Evolutionary conservation across 2,113 vertebrate species (phyloP).

Genomic region (Peucedramus taeniatus): DNA sequence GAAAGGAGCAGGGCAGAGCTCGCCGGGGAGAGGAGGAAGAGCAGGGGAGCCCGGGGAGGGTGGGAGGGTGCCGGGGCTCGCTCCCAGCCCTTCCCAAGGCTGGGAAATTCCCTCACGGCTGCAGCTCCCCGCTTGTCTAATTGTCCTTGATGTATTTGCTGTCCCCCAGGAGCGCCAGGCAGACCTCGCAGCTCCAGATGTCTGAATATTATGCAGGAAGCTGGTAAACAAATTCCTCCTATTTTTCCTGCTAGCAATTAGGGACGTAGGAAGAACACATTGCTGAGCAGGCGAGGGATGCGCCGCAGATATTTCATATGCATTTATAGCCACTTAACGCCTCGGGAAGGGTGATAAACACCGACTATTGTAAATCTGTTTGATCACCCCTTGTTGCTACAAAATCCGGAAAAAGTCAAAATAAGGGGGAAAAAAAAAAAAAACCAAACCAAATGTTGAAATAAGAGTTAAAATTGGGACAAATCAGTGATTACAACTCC

Average conservation of each 20-base stretch:
- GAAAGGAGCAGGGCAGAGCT: background rate
- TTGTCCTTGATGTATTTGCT: conserved; percentile 32
- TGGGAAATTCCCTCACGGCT: background rate
- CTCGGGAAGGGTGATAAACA: background rate
- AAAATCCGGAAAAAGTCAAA: background rate
- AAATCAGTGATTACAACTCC: background rate
- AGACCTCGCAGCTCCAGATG: conserved; percentile 41
- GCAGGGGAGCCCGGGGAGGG: background rate
- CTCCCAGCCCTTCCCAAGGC: background rate
- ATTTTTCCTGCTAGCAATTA: conserved; percentile 33
- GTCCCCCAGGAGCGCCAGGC: background rate
- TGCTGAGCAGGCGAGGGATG: background rate
- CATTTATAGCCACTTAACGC: background rate
- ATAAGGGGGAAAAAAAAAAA: rapidly evolving
- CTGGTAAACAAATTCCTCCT: conserved; percentile 35
- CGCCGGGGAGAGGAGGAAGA: background rate
- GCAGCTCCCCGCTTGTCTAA: background rate
- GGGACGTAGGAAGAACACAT: background rate
- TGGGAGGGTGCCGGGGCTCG: background rate
- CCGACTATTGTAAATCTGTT: background rate
- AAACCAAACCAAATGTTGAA: background rate
- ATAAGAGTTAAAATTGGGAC: background rate
- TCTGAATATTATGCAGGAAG: conserved; percentile 20
- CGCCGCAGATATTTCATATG: background rate
- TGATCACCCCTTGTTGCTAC: background rate